Evolutionary conservation across 1,140 invertebrate genomes (phyloP).

Genomic region (Gryon sp.): DNA sequence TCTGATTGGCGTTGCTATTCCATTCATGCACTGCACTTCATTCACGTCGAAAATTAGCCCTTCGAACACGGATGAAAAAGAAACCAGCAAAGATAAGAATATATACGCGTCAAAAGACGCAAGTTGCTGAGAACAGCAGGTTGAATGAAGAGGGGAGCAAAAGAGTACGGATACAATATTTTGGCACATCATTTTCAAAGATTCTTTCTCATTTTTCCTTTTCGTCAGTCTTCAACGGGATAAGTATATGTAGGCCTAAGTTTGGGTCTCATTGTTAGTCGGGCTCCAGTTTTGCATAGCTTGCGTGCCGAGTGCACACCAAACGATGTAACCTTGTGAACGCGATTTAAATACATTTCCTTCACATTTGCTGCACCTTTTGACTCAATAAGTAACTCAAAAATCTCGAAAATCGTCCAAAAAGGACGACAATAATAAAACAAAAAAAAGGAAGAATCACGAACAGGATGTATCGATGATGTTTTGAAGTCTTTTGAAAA

Average conservation of each 20-base stretch:
- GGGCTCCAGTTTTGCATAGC: slow-evolving; percentile 45
- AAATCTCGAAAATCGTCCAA: slow-evolving; percentile 29
- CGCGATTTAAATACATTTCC: slow-evolving; percentile 44
- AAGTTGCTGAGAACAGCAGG: not conserved
- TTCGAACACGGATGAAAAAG: slow-evolving; percentile 23
- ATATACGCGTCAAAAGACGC: slow-evolving; percentile 18
- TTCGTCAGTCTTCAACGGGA: slow-evolving; percentile 37
- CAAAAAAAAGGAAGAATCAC: slow-evolving; percentile 46
- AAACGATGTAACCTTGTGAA: slow-evolving; percentile 46
- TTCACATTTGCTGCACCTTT: slow-evolving; percentile 22
- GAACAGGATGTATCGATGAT: slow-evolving; percentile 58
- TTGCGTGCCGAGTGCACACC: slow-evolving; percentile 48
- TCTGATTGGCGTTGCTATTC: slow-evolving; percentile 32
- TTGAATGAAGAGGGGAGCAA: not conserved
- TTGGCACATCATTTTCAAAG: slow-evolving; percentile 39
- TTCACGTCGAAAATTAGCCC: slow-evolving; percentile 41
- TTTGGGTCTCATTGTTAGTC: slow-evolving; percentile 44
- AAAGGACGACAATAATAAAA: no score
- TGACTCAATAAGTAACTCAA: slow-evolving; percentile 40
- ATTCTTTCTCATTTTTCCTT: slow-evolving; percentile 14
- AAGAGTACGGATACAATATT: slow-evolving; percentile 11
- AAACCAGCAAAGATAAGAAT: slow-evolving; percentile 1
- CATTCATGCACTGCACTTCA: slow-evolving; percentile 48
- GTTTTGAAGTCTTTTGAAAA: slow-evolving; percentile 17
- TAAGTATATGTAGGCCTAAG: slow-evolving; percentile 52